Percentiles rank a stretch among this genome's conserved stretches.
Conservation (phyloP, 2,797 vertebrate species). For the Xerus rutilus region DNA sequence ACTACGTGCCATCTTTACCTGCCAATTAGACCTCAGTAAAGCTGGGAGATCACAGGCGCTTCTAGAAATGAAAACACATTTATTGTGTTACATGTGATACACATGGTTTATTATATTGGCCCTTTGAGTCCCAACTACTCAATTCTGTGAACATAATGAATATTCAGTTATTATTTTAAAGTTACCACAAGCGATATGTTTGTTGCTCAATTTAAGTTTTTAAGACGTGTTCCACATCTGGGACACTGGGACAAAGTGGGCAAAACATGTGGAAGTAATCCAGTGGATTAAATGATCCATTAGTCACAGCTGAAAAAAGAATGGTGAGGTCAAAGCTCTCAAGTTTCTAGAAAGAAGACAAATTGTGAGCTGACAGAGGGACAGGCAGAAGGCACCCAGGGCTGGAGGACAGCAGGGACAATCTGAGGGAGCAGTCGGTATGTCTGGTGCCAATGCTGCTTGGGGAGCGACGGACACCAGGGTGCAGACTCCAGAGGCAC, state of each 20-base stretch:
- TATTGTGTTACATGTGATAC: background rate
- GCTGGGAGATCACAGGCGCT: background rate
- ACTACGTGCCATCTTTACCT: background rate
- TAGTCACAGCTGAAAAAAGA: background rate
- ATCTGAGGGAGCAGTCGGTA: too few species aligned
- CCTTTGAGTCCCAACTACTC: too few species aligned
- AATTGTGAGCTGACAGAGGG: background rate
- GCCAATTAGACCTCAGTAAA: background rate
- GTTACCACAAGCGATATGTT: too few species aligned
- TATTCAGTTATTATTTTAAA: too few species aligned
- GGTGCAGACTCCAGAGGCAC: too few species aligned
- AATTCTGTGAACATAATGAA: too few species aligned
- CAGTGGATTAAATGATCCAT: background rate
- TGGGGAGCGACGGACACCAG: background rate
- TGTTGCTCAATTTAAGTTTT: too few species aligned
- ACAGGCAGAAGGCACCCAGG: background rate
- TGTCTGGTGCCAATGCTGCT: too few species aligned
- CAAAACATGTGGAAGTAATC: background rate
- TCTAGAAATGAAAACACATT: background rate
- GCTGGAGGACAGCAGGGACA: too few species aligned
- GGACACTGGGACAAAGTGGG: too few species aligned
- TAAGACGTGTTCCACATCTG: too few species aligned
- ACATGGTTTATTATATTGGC: background rate
- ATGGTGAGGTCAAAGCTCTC: background rate
- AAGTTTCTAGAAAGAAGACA: background rate